Evolutionary conservation across 1,140 invertebrate genomes (phyloP).

Genomic region (Leptopilina clavipes): DNA sequence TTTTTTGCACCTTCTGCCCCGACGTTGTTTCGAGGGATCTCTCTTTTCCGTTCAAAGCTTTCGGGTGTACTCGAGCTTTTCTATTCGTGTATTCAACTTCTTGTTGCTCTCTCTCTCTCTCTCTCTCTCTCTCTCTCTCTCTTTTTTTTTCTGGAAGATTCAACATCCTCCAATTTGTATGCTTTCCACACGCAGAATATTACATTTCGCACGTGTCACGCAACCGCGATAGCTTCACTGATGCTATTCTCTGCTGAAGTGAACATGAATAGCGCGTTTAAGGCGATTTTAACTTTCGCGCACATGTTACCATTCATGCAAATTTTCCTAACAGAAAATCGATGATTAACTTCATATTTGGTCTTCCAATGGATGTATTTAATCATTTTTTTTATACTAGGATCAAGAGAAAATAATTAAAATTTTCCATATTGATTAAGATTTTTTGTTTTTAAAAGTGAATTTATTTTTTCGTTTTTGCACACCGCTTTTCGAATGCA

Average conservation of each 20-base stretch:
- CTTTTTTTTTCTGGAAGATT: background rate
- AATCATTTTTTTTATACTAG: too few relatives aligned
- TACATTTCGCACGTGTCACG: slow-evolving; percentile 62
- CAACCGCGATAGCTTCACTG: slow-evolving; percentile 44
- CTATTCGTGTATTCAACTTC: background rate
- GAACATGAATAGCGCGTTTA: slow-evolving; percentile 39
- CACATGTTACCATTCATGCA: slow-evolving; percentile 4
- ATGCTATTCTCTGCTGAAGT: background rate
- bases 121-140: too few relatives aligned
- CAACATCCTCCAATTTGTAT: slow-evolving; percentile 55
- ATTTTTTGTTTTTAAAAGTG: too few relatives aligned
- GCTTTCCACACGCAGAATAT: slow-evolving; percentile 57
- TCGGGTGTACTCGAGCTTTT: background rate
- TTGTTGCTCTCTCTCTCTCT: background rate
- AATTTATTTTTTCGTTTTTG: too few relatives aligned
- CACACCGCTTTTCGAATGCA: too few relatives aligned
- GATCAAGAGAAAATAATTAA: too few relatives aligned
- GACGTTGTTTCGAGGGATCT: slow-evolving; percentile 16
- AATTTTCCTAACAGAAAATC: slow-evolving; percentile 4
- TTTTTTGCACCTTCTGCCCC: background rate
- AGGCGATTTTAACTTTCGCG: slow-evolving; percentile 31
- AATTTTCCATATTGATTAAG: too few relatives aligned
- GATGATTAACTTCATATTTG: background rate
- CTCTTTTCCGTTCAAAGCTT: slow-evolving; percentile 6
- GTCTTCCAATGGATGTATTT: too few relatives aligned